These are phyloP conservation scores for Psittacula cyanocephala DNA, from an alignment of 2,113 vertebrate genomes.

Conservation along the genomic window DNA sequence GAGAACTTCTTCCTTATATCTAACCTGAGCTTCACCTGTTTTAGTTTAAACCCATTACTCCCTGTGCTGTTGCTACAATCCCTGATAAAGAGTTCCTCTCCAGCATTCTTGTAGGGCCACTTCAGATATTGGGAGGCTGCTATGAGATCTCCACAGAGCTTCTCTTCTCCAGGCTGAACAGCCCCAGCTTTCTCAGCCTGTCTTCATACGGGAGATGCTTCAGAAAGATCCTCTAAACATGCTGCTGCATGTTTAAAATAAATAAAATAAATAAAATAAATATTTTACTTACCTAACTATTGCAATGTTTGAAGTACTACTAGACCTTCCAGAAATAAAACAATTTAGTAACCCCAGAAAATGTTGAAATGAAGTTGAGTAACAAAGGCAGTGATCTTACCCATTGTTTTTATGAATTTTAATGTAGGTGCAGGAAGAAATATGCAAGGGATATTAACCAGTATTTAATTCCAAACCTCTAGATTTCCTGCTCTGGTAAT, in stretches of 20 bases:
- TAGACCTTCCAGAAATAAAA: neutral
- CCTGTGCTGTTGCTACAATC: neutral
- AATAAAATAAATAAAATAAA: neutral
- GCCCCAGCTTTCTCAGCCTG: neutral
- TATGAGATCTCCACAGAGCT: neutral
- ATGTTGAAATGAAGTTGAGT: neutral
- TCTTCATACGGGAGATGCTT: neutral
- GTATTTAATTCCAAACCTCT: neutral
- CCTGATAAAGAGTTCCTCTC: neutral
- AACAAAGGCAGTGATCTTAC: neutral
- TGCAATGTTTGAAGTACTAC: neutral
- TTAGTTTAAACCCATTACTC: neutral
- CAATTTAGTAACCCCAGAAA: neutral
- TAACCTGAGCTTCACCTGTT: neutral
- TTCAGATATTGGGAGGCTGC: neutral
- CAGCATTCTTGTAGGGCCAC: neutral
- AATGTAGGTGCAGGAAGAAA: neutral
- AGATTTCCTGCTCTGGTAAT: neutral
- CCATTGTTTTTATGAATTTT: neutral
- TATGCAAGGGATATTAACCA: neutral
- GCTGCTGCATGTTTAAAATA: neutral
- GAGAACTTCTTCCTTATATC: neutral
- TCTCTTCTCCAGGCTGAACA: neutral
- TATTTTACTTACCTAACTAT: neutral
- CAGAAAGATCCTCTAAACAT: neutral